Conservation (phyloP, 2,888 invertebrate species). For the Epirrita christyi region DNA sequence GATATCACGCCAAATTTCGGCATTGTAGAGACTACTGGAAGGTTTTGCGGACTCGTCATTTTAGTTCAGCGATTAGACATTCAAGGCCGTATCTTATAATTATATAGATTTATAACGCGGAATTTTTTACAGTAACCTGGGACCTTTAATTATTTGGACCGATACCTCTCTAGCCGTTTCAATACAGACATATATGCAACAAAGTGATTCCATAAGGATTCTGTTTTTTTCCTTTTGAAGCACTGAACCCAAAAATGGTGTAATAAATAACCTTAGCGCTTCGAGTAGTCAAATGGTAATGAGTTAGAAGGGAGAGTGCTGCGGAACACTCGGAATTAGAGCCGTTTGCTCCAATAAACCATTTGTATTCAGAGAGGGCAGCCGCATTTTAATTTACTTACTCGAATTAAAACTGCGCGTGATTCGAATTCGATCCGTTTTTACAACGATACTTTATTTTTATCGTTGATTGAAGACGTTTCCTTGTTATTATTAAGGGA, state of each 20-base stretch:
- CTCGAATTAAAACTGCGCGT: conserved; percentile 82
- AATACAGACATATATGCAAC: not conserved
- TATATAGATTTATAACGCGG: too few species aligned
- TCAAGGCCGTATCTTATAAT: too few species aligned
- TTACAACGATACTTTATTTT: conserved; percentile 75
- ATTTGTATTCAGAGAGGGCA: conserved; percentile 79
- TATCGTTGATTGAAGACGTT: conserved; percentile 78
- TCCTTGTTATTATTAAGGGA: conserved; percentile 57
- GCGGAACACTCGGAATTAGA: conserved; percentile 58
- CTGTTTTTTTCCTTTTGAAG: not conserved
- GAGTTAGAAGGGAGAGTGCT: conserved; percentile 60
- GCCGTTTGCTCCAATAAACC: conserved; percentile 71
- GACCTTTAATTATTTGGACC: too few species aligned
- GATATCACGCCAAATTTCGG: too few species aligned
- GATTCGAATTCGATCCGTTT: conserved; percentile 73
- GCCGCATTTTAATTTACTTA: conserved; percentile 85
- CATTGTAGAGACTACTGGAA: too few species aligned
- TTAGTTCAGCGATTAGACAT: too few species aligned
- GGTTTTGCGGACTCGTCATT: too few species aligned
- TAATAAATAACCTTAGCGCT: conserved; percentile 68
- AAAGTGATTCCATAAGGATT: not conserved
- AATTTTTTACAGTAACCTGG: too few species aligned
- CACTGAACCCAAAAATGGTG: conserved; percentile 35
- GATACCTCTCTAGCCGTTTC: too few species aligned
- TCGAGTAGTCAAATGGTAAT: conserved; percentile 70